Conservation (phyloP, 1,140 invertebrate genomes). For the Pachypeltis micranthus region DNA sequence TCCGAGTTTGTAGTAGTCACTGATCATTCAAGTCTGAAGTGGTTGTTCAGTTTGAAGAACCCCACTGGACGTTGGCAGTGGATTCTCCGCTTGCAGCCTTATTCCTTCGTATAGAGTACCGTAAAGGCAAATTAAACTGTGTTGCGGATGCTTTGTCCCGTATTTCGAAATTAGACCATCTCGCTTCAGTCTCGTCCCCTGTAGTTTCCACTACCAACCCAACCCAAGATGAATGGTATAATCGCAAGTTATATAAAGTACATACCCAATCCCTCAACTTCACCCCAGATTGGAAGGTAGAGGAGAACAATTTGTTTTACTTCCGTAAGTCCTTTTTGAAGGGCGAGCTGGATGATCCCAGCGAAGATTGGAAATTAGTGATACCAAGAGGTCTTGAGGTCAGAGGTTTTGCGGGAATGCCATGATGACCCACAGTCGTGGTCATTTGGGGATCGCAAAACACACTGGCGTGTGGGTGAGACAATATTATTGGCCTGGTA, state of each 20-base stretch:
- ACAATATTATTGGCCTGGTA: too few relatives aligned
- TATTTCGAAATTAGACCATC: not conserved
- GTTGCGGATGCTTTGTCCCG: too few relatives aligned
- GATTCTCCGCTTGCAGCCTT: slow-evolving; percentile 27
- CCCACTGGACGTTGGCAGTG: slow-evolving; percentile 33
- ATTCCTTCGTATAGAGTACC: not conserved
- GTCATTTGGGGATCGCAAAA: not conserved
- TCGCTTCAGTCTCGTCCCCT: not conserved
- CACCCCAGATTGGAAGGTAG: not conserved
- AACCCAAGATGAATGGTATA: not conserved
- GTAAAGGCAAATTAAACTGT: too few relatives aligned
- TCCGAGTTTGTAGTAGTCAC: slow-evolving; percentile 34
- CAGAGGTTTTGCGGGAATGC: not conserved
- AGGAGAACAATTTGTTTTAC: not conserved
- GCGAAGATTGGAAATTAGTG: not conserved
- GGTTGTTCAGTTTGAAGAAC: slow-evolving; percentile 35
- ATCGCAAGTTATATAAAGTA: not conserved
- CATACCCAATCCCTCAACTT: not conserved
- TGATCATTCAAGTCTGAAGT: slow-evolving; percentile 37
- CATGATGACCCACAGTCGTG: not conserved
- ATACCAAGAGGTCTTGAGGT: not conserved
- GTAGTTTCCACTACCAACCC: not conserved
- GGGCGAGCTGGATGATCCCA: not conserved
- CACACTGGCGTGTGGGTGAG: not conserved
- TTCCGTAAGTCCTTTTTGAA: not conserved